Conservation (phyloP, 2,888 invertebrate genomes). For the Adineta ricciae region DNA sequence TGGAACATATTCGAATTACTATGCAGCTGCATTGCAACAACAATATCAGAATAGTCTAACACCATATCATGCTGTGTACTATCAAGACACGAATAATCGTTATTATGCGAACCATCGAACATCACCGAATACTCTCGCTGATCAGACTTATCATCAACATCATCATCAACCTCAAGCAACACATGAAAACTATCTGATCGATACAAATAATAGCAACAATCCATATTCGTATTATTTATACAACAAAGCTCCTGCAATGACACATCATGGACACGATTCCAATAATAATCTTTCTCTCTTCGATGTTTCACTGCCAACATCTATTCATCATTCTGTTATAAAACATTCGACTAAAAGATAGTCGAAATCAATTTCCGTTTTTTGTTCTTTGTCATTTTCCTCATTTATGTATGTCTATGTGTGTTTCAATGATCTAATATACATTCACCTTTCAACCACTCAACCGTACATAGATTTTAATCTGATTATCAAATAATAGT, state of each 20-base stretch:
- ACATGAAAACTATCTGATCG: neutral
- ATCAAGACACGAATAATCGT: neutral
- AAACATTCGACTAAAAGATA: slow-evolving; percentile 11
- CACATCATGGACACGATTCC: neutral
- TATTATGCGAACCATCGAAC: neutral
- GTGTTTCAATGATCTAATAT: slow-evolving; percentile 13
- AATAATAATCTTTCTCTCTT: neutral
- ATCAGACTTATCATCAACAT: neutral
- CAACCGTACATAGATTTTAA: neutral
- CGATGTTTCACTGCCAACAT: neutral
- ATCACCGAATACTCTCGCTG: neutral
- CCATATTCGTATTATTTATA: neutral
- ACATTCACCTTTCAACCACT: slow-evolving; percentile 13
- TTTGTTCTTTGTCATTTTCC: neutral
- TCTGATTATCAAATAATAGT: neutral
- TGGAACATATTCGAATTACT: neutral
- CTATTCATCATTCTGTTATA: slow-evolving; percentile 15
- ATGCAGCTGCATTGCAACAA: neutral
- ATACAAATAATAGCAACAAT: neutral
- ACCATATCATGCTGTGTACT: neutral
- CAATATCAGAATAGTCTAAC: slow-evolving; percentile 4
- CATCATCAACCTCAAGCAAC: neutral
- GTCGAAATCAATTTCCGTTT: neutral
- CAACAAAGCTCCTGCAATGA: neutral
- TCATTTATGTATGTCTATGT: slow-evolving; percentile 9